A percentile compares a stretch with the other conserved stretches of the same genome.
phyloP scores from a whole-genome alignment of 2,797 vertebrate genomes.

The Periophthalmus magnuspinnatus region DNA sequence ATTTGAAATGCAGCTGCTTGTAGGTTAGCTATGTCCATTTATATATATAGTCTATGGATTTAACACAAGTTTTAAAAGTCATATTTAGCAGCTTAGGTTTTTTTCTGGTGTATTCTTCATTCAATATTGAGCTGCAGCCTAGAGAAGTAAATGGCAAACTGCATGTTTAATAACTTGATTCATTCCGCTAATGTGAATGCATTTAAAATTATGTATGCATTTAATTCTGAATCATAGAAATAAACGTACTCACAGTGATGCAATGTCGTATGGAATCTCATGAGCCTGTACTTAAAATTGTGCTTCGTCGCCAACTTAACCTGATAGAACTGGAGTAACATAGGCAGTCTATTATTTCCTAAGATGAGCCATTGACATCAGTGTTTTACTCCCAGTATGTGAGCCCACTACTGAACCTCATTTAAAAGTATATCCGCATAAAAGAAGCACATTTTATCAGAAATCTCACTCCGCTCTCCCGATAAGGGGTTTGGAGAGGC shows the following conservation, averaged over 20 bases:
- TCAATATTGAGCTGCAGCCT: no score
- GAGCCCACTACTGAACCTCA: constrained; percentile 7
- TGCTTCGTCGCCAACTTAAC: not conserved
- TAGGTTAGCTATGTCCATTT: no score
- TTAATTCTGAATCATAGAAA: not conserved
- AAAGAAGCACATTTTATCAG: constrained; percentile 11
- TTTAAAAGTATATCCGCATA: constrained; percentile 14
- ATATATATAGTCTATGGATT: no score
- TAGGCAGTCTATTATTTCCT: not conserved
- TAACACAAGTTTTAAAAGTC: no score
- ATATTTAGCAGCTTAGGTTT: no score
- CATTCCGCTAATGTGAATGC: not conserved
- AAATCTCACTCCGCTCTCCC: constrained; percentile 18
- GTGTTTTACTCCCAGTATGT: not conserved
- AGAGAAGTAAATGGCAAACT: not conserved
- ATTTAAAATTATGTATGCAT: not conserved
- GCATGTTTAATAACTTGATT: not conserved
- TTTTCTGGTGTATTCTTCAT: not conserved
- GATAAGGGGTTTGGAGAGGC: constrained; percentile 30
- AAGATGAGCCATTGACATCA: not conserved
- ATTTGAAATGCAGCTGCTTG: no score
- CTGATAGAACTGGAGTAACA: not conserved
- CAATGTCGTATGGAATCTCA: no score
- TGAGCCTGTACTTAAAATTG: not conserved
- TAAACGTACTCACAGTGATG: no score